These are phyloP conservation scores for Lithophane leautieri DNA, from an alignment of 2,888 invertebrate genomes.

Conservation along the genomic window DNA sequence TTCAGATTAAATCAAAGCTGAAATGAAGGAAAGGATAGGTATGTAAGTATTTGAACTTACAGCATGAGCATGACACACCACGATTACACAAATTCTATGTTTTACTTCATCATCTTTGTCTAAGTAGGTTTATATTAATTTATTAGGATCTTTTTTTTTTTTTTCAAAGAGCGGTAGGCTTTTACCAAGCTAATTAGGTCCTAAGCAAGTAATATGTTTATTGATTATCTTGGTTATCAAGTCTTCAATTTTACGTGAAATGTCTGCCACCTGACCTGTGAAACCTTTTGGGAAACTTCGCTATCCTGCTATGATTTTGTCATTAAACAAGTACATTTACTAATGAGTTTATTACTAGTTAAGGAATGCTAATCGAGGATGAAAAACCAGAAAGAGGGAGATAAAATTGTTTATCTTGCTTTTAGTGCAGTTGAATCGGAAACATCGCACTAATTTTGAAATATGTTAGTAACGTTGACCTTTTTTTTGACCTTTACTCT, in stretches of 20 bases:
- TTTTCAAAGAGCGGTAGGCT: neutral
- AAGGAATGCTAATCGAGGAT: neutral
- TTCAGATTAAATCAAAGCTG: slow-evolving; percentile 81
- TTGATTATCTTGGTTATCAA: neutral
- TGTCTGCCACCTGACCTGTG: neutral
- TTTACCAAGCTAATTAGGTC: neutral
- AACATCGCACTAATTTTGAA: slow-evolving; percentile 17
- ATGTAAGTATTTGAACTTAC: slow-evolving; percentile 62
- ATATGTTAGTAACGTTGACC: slow-evolving; percentile 8
- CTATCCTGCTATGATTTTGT: slow-evolving; percentile 1
- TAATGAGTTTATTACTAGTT: slow-evolving; percentile 18
- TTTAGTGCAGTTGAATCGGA: slow-evolving; percentile 4
- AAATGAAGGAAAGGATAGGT: slow-evolving; percentile 85
- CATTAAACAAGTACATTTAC: slow-evolving; percentile 17
- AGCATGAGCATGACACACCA: neutral
- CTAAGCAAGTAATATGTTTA: neutral
- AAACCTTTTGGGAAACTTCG: neutral
- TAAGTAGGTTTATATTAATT: neutral
- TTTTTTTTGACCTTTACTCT: slow-evolving; percentile 22
- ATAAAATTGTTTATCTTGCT: neutral
- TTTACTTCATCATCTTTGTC: neutral
- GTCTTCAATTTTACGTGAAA: slow-evolving; percentile 14
- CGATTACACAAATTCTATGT: neutral
- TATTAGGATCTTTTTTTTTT: neutral
- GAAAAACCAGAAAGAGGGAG: neutral